phyloP scores from a whole-genome alignment of 2,888 invertebrate genomes.

The Tenodera sinensis region DNA sequence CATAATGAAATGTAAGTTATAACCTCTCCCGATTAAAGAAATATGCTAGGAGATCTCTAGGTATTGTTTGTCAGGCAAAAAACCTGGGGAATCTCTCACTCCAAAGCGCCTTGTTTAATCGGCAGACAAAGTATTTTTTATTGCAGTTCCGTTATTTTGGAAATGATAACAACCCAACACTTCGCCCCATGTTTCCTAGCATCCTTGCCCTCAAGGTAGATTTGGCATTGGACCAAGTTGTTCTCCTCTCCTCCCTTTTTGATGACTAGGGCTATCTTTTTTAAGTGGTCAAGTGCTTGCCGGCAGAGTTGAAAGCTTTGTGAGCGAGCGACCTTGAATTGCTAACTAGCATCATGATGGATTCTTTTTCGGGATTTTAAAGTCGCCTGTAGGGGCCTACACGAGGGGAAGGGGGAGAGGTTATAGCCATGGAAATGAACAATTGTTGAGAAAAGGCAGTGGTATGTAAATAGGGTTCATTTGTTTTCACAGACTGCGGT shows the following conservation, averaged over 20 bases:
- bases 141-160: not conserved
- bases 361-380: not conserved
- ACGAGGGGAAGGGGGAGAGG: not conserved
- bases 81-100: too few relatives aligned
- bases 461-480: not conserved
- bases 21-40: too few relatives aligned
- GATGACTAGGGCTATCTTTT: not conserved
- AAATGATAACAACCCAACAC: not conserved
- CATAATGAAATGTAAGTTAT: too few relatives aligned
- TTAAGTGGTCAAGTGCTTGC: not conserved
- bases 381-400: not conserved
- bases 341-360: not conserved
- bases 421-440: not conserved
- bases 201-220: not conserved
- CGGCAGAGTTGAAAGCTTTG: constrained; percentile 1
- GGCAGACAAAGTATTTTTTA: not conserved
- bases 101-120: too few relatives aligned
- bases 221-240: not conserved
- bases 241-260: not conserved
- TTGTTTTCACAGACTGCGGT: not conserved
- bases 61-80: too few relatives aligned
- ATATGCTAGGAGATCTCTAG: too few relatives aligned
- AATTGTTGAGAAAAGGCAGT: not conserved
- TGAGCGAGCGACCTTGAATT: not conserved
- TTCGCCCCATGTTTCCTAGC: not conserved